Evolutionary conservation across 1,140 invertebrate species (phyloP).

Genomic region (Rhagoletis zephyria): DNA sequence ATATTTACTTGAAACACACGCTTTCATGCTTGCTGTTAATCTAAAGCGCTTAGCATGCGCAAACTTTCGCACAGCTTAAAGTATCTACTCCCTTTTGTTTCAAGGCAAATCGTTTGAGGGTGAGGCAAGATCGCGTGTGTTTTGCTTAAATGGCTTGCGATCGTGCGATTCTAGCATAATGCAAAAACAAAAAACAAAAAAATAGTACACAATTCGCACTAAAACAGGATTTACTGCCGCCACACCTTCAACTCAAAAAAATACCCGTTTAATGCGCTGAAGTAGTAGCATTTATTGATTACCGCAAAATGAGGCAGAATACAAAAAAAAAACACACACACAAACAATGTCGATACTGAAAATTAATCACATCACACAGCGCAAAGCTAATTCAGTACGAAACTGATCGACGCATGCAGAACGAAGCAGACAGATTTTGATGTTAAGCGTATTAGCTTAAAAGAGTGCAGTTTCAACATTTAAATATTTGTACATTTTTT

Average conservation of each 20-base stretch:
- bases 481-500: neutral
- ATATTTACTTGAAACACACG: too few relatives aligned
- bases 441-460: conserved; percentile 9
- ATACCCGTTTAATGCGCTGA: conserved; percentile 26
- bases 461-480: neutral
- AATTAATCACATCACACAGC: neutral
- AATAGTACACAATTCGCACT: conserved; percentile 18
- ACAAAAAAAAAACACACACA: neutral
- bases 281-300: conserved; percentile 16
- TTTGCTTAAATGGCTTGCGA: neutral
- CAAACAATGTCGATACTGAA: neutral
- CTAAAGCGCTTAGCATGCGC: too few relatives aligned
- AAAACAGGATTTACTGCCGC: conserved; percentile 37
- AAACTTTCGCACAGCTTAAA: neutral
- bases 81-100: neutral
- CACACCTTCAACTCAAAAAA: conserved; percentile 35
- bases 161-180: neutral
- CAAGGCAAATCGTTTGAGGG: conserved; percentile 22
- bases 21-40: too few relatives aligned
- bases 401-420: conserved; percentile 3
- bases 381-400: neutral
- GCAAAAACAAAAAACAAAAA: neutral
- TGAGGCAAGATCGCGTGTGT: conserved; percentile 31
- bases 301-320: neutral
- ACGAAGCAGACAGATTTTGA: neutral